phyloP scores from a whole-genome alignment of 2,888 invertebrate species.

The Ypsolopha sequella region DNA sequence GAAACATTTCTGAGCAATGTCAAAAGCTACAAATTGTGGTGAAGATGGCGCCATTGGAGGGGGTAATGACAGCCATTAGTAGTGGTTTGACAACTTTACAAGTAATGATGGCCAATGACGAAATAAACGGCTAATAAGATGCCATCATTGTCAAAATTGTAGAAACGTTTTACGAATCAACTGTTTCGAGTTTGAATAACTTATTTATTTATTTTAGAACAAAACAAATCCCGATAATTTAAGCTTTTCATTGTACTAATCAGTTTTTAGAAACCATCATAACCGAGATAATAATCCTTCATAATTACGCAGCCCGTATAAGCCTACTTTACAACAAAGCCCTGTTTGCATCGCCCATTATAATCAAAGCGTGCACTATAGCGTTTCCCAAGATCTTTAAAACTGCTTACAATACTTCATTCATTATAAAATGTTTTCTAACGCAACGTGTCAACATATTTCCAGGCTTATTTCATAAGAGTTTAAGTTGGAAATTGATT shows the following conservation, averaged over 20 bases:
- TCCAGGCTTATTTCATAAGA: not conserved
- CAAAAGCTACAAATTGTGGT: no score
- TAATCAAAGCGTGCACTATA: conserved; percentile 1
- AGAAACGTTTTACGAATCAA: not conserved
- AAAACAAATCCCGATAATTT: no score
- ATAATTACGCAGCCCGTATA: no score
- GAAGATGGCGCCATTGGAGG: no score
- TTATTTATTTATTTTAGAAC: no score
- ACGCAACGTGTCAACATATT: not conserved
- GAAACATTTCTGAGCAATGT: no score
- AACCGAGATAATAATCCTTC: no score
- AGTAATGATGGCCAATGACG: not conserved
- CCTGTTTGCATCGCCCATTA: conserved; percentile 11
- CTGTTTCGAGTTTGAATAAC: no score
- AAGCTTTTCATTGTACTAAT: no score
- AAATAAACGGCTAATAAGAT: not conserved
- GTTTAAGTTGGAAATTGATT: not conserved
- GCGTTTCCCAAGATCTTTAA: conserved; percentile 15
- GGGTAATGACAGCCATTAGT: not conserved
- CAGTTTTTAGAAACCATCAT: no score
- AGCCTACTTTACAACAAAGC: no score
- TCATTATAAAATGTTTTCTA: not conserved
- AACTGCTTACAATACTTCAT: not conserved
- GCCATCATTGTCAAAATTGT: not conserved
- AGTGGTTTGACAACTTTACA: not conserved